These are phyloP conservation scores for Meliscaeva auricollis DNA, from an alignment of 2,888 invertebrate species.

Conservation along the genomic window DNA sequence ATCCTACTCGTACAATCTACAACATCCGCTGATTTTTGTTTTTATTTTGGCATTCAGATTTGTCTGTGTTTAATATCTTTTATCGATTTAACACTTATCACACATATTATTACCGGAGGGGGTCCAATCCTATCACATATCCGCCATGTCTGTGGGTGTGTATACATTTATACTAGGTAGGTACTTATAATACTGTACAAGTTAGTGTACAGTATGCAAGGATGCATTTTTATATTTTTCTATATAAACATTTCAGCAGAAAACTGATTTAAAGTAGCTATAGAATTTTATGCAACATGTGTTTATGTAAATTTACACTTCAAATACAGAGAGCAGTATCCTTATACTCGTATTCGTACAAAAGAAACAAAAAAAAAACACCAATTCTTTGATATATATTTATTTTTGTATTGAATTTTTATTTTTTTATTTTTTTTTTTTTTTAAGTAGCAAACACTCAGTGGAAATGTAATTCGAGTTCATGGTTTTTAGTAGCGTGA, in stretches of 20 bases:
- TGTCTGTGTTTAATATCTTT: constrained; percentile 69
- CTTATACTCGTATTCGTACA: background rate
- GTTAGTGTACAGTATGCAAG: constrained; percentile 5
- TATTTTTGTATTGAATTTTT: constrained; percentile 25
- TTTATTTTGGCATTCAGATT: constrained; percentile 45
- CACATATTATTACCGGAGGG: constrained; percentile 35
- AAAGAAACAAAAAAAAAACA: constrained; percentile 1
- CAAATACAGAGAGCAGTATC: constrained; percentile 44
- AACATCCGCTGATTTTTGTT: constrained; percentile 12
- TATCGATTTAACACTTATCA: constrained; percentile 72
- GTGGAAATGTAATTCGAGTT: constrained; percentile 68
- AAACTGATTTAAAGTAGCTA: constrained; percentile 65
- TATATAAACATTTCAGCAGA: constrained; percentile 25
- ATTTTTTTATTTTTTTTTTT: constrained; percentile 27
- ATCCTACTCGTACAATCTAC: background rate
- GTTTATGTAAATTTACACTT: constrained; percentile 67
- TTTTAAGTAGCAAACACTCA: constrained; percentile 38
- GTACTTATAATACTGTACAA: background rate
- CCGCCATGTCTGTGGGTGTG: background rate
- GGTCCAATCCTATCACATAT: background rate
- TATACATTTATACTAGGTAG: background rate
- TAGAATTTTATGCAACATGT: constrained; percentile 72
- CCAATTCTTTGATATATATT: constrained; percentile 3
- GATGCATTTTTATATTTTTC: constrained; percentile 45
- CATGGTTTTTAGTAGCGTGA: constrained; percentile 63